Evolutionary conservation across 2,797 vertebrate species (phyloP).

Genomic region (Graptemys geographica): DNA sequence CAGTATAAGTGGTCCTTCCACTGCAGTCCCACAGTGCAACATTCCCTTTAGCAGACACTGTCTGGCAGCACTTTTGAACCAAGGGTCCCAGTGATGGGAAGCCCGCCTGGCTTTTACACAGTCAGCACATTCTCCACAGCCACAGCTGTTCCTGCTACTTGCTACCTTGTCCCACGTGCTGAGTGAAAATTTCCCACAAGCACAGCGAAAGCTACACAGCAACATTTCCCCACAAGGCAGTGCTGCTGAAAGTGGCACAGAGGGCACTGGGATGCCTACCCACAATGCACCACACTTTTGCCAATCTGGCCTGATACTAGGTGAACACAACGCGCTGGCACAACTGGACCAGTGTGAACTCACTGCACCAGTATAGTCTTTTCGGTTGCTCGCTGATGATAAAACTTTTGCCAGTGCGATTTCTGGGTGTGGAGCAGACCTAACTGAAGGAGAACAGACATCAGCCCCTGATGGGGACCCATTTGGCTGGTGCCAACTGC

Average conservation of each 20-base stretch:
- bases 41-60: not conserved
- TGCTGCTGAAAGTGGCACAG: not conserved
- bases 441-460: not conserved
- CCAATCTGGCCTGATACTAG: not conserved
- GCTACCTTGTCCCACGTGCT: not conserved
- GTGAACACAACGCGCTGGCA: not conserved
- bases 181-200: not conserved
- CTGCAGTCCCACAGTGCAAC: not conserved
- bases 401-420: not conserved
- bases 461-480: not conserved
- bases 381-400: not conserved
- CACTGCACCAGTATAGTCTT: not conserved
- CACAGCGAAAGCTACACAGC: not conserved
- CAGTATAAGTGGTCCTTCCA: not conserved
- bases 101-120: not conserved
- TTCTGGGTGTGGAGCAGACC: not conserved
- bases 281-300: not conserved
- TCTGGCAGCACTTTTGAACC: not conserved
- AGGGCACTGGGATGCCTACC: not conserved
- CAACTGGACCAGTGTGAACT: not conserved
- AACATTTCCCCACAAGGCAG: not conserved
- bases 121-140: not conserved
- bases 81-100: not conserved
- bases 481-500: not conserved
- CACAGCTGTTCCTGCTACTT: not conserved